Base-by-base conservation (phyloP, 2,113 vertebrate species). In the Neogobius melanostomus region DNA sequence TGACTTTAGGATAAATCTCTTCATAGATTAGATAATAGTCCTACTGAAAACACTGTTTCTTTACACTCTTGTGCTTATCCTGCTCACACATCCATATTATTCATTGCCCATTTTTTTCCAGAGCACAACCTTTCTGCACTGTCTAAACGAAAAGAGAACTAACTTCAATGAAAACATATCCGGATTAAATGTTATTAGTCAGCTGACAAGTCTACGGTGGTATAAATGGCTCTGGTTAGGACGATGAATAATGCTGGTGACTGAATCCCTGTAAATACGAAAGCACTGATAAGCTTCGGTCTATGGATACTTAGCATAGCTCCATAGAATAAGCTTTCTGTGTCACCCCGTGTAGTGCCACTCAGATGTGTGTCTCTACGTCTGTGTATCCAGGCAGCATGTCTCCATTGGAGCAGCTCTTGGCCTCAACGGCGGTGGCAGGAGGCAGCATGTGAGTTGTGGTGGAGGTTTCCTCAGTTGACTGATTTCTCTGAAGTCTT, bases 351-450 rank as follows among this genome's bases (percentile, higher is more conserved):
- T 76, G 74, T 42, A 7, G 61, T 71, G 72, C 36, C 1, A 14
- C 70, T 94, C 91, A 98, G 83, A 98, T 93, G 83, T 93, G 93
- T 0, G 95, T 96, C 82, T 98, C 96, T 0, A 94, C 91, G 61
- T 94, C 91, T 0, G 96, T 95, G 68, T 94, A 95, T 67, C 97
- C 97, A 0, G 97, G 97, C 71, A 99, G 92, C 75, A 97, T 91
- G 90, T 96, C 96, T 82, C 98, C 96, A 0, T 97, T 98, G 85
- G 94, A 91, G 74, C 93, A 93, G 0, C 82, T 89, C 0, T 87
- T 92, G 60, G 93, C 88, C 45, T 8, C 81, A 0, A 53, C 49
- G 54, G 45, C 47, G 4, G 12, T 62, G 9, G 53, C 1, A 1
- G 87, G 76, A 14, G 88, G 90, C 88, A 97, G 77, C 94, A 96